phyloP scores from a whole-genome alignment of 2,888 invertebrate genomes.

The Ommatoiulus sabulosus region DNA sequence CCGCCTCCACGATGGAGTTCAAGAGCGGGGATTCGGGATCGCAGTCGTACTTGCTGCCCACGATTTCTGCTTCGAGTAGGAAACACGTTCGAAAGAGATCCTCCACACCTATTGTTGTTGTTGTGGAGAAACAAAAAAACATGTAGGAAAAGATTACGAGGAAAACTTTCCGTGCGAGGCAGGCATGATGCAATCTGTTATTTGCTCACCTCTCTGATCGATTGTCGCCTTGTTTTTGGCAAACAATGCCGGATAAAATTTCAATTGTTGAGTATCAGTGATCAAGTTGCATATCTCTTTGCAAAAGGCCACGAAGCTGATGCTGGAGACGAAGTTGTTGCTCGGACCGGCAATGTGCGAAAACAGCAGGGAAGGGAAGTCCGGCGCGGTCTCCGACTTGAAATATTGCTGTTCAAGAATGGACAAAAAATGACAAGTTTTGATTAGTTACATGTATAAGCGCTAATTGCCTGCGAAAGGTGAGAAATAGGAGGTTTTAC shows the following conservation, averaged over 20 bases:
- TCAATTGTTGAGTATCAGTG: background rate
- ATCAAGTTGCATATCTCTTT: conserved; percentile 7
- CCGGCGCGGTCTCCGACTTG: background rate
- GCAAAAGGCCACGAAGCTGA: conserved; percentile 36
- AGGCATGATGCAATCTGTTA: background rate
- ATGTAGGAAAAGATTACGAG: background rate
- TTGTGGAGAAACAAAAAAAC: background rate
- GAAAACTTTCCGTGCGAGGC: too few relatives aligned
- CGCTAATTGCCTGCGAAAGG: too few relatives aligned
- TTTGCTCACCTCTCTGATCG: conserved; percentile 49
- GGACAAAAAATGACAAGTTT: background rate
- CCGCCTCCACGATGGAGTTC: conserved; percentile 44
- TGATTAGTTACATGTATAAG: too few relatives aligned
- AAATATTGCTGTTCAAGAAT: conserved; percentile 52
- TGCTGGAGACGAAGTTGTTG: background rate
- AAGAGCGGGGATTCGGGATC: conserved; percentile 52
- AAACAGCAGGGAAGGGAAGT: background rate
- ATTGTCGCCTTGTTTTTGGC: conserved; percentile 13
- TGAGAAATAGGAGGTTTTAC: too few relatives aligned
- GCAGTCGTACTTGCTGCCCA: conserved; percentile 55
- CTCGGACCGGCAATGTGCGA: background rate
- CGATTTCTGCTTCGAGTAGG: conserved; percentile 55
- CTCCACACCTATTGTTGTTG: conserved; percentile 1
- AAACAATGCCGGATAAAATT: conserved; percentile 21
- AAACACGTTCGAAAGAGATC: conserved; percentile 55